A percentile compares a stretch with the other conserved stretches of the same genome.
Evolutionary conservation across 2,113 vertebrate species (phyloP).

Genomic region (Saguinus midas): DNA sequence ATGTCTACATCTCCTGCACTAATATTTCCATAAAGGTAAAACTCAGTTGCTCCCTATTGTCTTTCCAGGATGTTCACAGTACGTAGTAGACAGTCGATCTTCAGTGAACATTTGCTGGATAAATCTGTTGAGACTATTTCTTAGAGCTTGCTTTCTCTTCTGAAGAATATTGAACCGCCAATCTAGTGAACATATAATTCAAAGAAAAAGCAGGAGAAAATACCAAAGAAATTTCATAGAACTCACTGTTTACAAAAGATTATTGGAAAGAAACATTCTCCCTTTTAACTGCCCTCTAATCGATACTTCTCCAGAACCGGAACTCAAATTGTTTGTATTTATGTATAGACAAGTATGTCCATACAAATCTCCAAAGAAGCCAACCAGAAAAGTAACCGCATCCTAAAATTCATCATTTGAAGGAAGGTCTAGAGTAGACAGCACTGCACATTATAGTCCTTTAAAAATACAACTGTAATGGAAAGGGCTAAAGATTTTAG

Average conservation of each 20-base stretch:
- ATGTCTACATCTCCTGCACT: background rate
- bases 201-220: background rate
- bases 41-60: background rate
- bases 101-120: background rate
- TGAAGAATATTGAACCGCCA: background rate
- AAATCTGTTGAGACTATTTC: background rate
- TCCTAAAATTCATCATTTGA: background rate
- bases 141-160: background rate
- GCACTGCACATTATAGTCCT: background rate
- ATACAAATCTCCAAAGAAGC: background rate
- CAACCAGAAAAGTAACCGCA: background rate
- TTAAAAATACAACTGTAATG: constrained; percentile 3
- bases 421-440: background rate
- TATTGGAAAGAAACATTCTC: background rate
- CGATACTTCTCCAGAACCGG: background rate
- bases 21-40: background rate
- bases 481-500: background rate
- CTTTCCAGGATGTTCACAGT: background rate
- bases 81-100: background rate
- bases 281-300: background rate
- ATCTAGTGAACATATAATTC: background rate
- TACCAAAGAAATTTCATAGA: background rate
- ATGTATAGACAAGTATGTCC: background rate
- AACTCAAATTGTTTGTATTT: background rate
- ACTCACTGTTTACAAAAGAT: background rate